Conservation (phyloP, 2,888 invertebrate species). For the Cephus sareptanus region DNA sequence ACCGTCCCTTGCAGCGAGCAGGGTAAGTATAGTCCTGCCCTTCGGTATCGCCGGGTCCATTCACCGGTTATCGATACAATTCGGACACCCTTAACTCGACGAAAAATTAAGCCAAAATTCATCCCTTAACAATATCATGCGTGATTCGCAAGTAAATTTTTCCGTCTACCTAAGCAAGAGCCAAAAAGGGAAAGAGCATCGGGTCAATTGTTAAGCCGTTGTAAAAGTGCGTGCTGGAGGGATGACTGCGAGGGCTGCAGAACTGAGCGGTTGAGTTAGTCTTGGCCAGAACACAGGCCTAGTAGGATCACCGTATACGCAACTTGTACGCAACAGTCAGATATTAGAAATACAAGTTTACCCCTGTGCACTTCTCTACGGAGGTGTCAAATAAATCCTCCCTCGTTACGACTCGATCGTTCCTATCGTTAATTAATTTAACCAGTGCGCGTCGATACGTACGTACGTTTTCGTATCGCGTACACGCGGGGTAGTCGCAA, state of each 20-base stretch:
- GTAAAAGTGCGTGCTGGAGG: slow-evolving; percentile 63
- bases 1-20: slow-evolving; percentile 39
- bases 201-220: slow-evolving; percentile 53
- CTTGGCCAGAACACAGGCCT: slow-evolving; percentile 66
- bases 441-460: background rate
- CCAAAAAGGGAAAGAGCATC: background rate
- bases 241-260: slow-evolving; percentile 65
- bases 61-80: background rate
- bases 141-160: background rate
- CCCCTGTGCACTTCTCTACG: slow-evolving; percentile 11
- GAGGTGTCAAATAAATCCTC: background rate
- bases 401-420: background rate
- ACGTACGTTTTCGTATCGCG: background rate
- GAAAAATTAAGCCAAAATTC: background rate
- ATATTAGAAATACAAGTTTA: slow-evolving; percentile 13
- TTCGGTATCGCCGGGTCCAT: background rate
- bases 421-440: background rate
- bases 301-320: slow-evolving; percentile 57
- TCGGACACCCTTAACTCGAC: background rate
- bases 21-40: slow-evolving; percentile 32
- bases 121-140: background rate
- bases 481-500: background rate
- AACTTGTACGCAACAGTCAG: slow-evolving; percentile 21
- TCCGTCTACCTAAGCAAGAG: background rate
- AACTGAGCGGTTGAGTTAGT: slow-evolving; percentile 63